These are phyloP conservation scores for Exocentrus adspersus DNA, from an alignment of 2,888 invertebrate species.

Conservation along the genomic window DNA sequence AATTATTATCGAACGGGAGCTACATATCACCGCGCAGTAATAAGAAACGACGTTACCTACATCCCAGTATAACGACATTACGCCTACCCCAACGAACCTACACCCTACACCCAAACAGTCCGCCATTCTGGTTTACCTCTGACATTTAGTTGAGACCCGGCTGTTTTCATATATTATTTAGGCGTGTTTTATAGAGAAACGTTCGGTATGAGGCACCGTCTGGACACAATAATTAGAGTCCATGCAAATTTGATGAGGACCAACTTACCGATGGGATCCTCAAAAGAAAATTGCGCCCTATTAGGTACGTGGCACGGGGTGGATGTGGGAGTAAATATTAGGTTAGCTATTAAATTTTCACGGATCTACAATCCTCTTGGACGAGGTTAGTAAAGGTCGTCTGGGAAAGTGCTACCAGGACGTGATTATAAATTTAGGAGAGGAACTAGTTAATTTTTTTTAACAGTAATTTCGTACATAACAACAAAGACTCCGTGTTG, in stretches of 20 bases:
- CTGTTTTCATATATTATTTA: slow-evolving; percentile 1
- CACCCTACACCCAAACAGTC: not conserved
- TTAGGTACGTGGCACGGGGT: not conserved
- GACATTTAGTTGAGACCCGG: slow-evolving; percentile 8
- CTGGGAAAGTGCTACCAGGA: no score
- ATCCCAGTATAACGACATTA: not conserved
- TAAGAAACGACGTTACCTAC: not conserved
- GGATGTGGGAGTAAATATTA: not conserved
- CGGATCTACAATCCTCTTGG: no score
- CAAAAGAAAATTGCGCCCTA: not conserved
- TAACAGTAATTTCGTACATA: no score
- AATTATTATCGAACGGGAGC: no score
- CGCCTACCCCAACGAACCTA: no score
- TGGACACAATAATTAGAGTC: not conserved
- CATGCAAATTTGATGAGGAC: not conserved
- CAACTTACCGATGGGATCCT: not conserved
- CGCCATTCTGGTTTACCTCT: not conserved
- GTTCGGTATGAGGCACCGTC: not conserved
- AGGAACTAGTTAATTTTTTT: not conserved
- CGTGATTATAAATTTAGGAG: not conserved
- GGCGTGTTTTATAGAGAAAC: not conserved
- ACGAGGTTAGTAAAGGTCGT: not conserved
- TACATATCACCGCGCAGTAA: not conserved
- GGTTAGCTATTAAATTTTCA: not conserved
- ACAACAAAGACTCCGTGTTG: no score